Base-by-base conservation (phyloP, 2,797 vertebrate genomes). In the Cuniculus paca region DNA sequence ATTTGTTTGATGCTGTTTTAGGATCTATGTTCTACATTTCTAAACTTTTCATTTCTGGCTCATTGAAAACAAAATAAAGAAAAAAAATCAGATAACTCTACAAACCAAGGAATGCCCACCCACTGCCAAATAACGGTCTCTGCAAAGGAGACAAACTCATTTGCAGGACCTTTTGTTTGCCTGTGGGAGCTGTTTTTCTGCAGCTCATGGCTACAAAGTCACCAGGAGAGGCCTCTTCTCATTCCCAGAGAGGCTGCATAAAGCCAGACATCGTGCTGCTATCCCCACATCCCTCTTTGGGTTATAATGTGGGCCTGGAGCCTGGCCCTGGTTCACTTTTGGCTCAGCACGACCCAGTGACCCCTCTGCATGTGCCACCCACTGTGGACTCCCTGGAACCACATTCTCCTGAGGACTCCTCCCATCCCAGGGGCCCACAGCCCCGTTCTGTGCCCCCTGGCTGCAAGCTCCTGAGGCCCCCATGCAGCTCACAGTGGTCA, bases 1-100 rank as follows among this genome's bases (percentile, higher is more conserved):
- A 5, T 77, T 84, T 81, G 12, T 58, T 36, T 52, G 39, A 24
- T 4, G 72, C 81, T 1, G 0, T 48, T 28, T 75, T 80, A 54
- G 24, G 70, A 48, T 65, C 31, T 58, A 22, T 3, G 0, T 86
- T 50, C 61, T 90, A 19, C 8, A 72, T 89, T 77, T 84, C 22
- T 68, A 70, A 94, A 65, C 3, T 0, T 95, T 80, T 86, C n/a
- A 56, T 91, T 94, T 95, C 70, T 91, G 28, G 54, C 6, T 63
- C 63, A 65, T 77, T 95, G 58, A 93, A 91, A 85, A 74, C 2
- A 22, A 83, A 83, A 60, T 36, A 86, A 83, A 75, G 74, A 52
- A 94, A 87, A 50, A 34, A 48, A 48, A 75, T 74, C 65, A 91
- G 63, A 82, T 68, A 90, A 72, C 39, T 78, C n/a, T 19, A 14